Evolutionary conservation across 2,888 invertebrate species (phyloP), one percentile per base, ranked within the genome.

Genomic region (Tetanocera ferruginea): DNA sequence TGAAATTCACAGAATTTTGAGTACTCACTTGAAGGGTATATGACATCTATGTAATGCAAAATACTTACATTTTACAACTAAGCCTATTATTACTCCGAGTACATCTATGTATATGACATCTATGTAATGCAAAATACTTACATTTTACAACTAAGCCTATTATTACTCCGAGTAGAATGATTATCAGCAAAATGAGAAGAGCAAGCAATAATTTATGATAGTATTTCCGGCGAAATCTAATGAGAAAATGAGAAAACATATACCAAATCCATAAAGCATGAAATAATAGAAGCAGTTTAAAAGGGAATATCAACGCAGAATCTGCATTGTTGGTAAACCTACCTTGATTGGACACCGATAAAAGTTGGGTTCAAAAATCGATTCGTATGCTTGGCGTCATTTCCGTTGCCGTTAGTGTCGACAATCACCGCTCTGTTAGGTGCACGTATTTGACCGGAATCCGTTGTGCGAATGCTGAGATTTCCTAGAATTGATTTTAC

Each of bases 181-280:
- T 81, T 70, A 93, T 90, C 80, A 93, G 83, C 51, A 91, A 81
- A 69, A 92, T 82, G 37, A 93, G 87, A 17, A 91, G 78, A 17
- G 91, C 85, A 11, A 92, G 83, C 14, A 92, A 83, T 79, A 91
- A 87, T 88, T 92, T 92, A 81, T 91, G 92, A 84, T 91, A 92
- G 82, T 92, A 91, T 90, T 92, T 92, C 87, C 93, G 91, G 83
- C 92, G 91, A 84, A 93, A 93, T 84, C 94, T 94, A 89, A 89
- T n/a, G n/a, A n/a, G n/a, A 92, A 88, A 9, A 69, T 17, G 17
- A 17, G 19, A 52, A 23, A 51, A 19, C 4, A 72, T 49, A 52
- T 75, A 71, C 51, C 34, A 69, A 34, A 49, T 11, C 57, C n/a
- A 14, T 31, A 67, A 74, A 51, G 34, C 43, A 31, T 37, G 57